Percentiles rank a stretch among this genome's conserved stretches.
phyloP scores from a whole-genome alignment of 1,140 invertebrate species.

The Sinella curviseta region DNA sequence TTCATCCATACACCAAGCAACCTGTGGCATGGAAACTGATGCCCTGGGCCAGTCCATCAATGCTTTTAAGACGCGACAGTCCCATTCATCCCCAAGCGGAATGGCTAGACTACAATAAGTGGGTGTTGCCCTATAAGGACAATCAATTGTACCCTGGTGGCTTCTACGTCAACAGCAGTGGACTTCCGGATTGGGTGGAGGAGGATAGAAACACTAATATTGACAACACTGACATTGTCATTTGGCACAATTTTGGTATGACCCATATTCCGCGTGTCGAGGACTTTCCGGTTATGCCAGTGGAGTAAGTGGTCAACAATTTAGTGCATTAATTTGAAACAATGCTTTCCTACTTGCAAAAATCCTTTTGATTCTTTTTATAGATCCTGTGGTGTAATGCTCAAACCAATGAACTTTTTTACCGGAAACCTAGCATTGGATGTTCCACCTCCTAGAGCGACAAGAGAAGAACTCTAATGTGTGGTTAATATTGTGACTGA shows the following conservation, averaged over 20 bases:
- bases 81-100: slow-evolving; percentile 8
- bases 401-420: slow-evolving; percentile 24
- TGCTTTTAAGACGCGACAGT: not conserved
- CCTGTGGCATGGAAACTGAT: slow-evolving; percentile 15
- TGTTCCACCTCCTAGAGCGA: not conserved
- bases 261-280: slow-evolving; percentile 31
- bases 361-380: not conserved
- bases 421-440: slow-evolving; percentile 2
- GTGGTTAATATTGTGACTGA: too few species aligned
- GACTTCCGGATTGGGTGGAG: slow-evolving; percentile 29
- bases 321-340: not conserved
- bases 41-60: not conserved
- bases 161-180: slow-evolving; percentile 34
- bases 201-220: slow-evolving; percentile 1
- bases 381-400: not conserved
- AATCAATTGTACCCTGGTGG: slow-evolving; percentile 37
- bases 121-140: slow-evolving; percentile 35
- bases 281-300: slow-evolving; percentile 37
- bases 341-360: not conserved
- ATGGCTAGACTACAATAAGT: slow-evolving; percentile 26
- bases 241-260: slow-evolving; percentile 38
- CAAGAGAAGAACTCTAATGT: slow-evolving; percentile 1
- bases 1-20: not conserved
- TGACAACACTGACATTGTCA: slow-evolving; percentile 19
- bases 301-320: not conserved